Evolutionary conservation across 2,888 invertebrate genomes (phyloP), one percentile per base, ranked within the genome.

Genomic region (Eristalis tenax): DNA sequence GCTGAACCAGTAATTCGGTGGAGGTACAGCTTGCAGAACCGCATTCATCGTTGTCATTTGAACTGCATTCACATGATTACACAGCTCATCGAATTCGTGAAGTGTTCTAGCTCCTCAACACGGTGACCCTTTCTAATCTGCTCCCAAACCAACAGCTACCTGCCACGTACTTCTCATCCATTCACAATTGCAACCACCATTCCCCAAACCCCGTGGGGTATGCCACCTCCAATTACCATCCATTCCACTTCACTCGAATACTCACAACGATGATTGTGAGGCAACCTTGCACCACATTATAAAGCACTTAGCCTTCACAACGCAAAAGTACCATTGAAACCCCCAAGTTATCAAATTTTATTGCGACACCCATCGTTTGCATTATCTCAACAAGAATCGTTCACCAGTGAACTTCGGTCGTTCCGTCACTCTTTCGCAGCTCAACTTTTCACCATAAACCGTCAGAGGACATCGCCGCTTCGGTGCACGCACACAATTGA

Each of bases 401-500:
- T 90, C 87, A 2, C 92, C 92, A 65, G 91, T 91, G 76, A 92
- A 93, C 4, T 89, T 79, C 2, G 91, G 90, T 15, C 92, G 89
- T 68, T 91, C 91, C 1, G 92, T 92, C 26, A 91, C 89, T n/a
- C 90, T 89, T n/a, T 91, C 91, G 15, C 90, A 90, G 18, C 87
- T 86, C 40, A 93, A 71, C 63, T 90, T 90, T 66, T 93, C 92
- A 3, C 90, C 91, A 80, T 91, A 91, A n/a, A 90, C 88, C 2
- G 93, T 93, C 89, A 93, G 90, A 10, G 91, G 89, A 74, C 91
- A 92, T 59, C 92, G 91, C 4, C 89, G 83, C 66, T 92, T 92
- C 3, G 91, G 91, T 35, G 91, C 91, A 61, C 89, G 89, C 2
- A 92, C 76, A 38, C 89, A 90, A 85, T 91, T 91, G 10, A 75